Base-by-base conservation (phyloP, 2,888 invertebrate genomes). In the Cheilosia pagana region DNA sequence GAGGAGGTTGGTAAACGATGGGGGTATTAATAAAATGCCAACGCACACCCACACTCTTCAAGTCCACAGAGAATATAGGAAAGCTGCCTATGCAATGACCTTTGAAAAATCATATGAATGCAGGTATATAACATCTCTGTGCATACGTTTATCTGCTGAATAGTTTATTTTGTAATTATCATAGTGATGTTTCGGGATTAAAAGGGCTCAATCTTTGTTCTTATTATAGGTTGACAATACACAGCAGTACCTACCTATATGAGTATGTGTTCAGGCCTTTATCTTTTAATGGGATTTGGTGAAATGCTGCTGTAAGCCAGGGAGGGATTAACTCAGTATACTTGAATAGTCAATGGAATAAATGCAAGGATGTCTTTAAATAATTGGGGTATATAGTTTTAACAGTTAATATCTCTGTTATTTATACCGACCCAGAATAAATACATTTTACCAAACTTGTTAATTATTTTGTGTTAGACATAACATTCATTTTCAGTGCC, bases 51-150 rank as follows among this genome's bases (percentile, higher is more conserved):
- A 53, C 81, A 63, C 68, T 65, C 28, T 28, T 52, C 31, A 5
- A 19, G 7, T 28, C 12, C n/a, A 60, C 23, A 65, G 28, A 41
- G n/a, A n/a, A n/a, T n/a, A 60, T 39, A 14, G 41, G 25, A 28
- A 57, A 74, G 62, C 68, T 81, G 62, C 39, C 31, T 81, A 81
- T 81, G 71, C 85, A 81, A 62, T 81, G 85, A 85, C 85, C 85
- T 85, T 85, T 85, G 52, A 70, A 53, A 16, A 53, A n/a, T 5
- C 23, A 50, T 16, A 50, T n/a, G 23, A 65, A 60, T 63, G 50
- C 60, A 78, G 4, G 57, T 6, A 48, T 70, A 53, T 70, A 70
- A 81, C 70, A 67, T 82, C 67, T 57, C 72, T 77, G 67, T 72
- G 65, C 28, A 50, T 59, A 39, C 45, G 70, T 71, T 65, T 53